Percentiles rank a stretch among this genome's conserved stretches.
phyloP scores from a whole-genome alignment of 2,113 vertebrate genomes.

The Rhegmatorhina hoffmannsi region DNA sequence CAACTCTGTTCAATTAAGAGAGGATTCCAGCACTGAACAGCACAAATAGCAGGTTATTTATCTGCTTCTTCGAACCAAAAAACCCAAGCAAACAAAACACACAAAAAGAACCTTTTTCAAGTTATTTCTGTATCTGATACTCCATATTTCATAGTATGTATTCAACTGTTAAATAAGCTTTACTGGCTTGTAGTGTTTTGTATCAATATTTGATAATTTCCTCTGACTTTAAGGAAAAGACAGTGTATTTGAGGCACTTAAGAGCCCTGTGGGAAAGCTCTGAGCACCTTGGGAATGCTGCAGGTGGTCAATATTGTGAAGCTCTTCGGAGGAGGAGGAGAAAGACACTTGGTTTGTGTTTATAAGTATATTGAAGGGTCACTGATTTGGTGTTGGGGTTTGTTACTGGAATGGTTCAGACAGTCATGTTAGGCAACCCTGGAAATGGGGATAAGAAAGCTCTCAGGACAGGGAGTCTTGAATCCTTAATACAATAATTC shows the following conservation, averaged over 20 bases:
- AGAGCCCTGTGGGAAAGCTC: neutral
- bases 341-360: accelerated
- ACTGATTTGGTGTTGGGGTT: neutral
- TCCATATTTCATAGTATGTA: neutral
- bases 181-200: neutral
- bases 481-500: neutral
- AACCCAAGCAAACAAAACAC: accelerated
- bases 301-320: neutral
- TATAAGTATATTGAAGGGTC: neutral
- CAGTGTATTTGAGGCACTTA: neutral
- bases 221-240: neutral
- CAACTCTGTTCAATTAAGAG: neutral
- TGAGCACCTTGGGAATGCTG: neutral
- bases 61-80: neutral
- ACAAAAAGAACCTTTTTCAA: neutral
- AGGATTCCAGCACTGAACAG: neutral
- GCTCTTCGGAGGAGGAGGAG: neutral
- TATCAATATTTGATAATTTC: neutral
- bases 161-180: neutral
- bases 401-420: neutral
- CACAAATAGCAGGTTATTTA: neutral
- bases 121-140: neutral
- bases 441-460: neutral
- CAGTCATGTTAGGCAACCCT: neutral
- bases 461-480: neutral